Percentiles rank a stretch among this genome's conserved stretches.
These are phyloP conservation scores for Tachyglossus aculeatus DNA, from an alignment of 2,797 vertebrate species.

Conservation along the genomic window DNA sequence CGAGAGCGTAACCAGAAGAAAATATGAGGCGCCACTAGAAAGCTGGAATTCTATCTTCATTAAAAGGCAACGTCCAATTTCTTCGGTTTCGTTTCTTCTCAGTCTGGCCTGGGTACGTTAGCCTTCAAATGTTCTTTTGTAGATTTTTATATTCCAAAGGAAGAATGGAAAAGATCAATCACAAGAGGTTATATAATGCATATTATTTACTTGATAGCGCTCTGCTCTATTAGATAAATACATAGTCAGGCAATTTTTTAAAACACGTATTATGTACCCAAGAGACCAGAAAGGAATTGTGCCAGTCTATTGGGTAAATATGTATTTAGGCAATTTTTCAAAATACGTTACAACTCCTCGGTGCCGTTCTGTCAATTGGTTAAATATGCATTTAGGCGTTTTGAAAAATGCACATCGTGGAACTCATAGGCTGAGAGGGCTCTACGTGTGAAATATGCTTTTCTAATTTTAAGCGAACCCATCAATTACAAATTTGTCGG, in stretches of 20 bases:
- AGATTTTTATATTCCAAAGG: conserved; percentile 31
- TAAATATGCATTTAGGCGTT: conserved; percentile 64
- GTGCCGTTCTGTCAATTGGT: conserved; percentile 69
- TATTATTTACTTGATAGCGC: conserved; percentile 66
- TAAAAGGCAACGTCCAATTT: conserved; percentile 5
- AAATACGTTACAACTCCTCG: conserved; percentile 62
- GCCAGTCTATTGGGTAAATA: conserved; percentile 65
- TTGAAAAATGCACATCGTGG: conserved; percentile 46
- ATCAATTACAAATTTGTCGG: conserved; percentile 19
- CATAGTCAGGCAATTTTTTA: conserved; percentile 59
- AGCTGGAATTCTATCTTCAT: conserved; percentile 36
- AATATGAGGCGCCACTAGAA: conserved; percentile 34
- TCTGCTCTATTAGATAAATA: conserved; percentile 66
- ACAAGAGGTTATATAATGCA: conserved; percentile 46
- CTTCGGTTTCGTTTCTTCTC: conserved; percentile 9
- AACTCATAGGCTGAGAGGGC: conserved; percentile 42
- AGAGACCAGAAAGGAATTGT: conserved; percentile 65
- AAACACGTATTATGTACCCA: conserved; percentile 55
- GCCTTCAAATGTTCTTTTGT: conserved; percentile 5
- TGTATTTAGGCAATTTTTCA: conserved; percentile 65
- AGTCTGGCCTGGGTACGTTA: not conserved
- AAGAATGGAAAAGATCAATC: conserved; percentile 15
- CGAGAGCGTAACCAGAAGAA: conserved; percentile 37
- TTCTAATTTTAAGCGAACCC: conserved; percentile 53
- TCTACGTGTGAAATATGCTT: conserved; percentile 41